Base-by-base conservation (phyloP, 2,888 invertebrate species). In the Erebia aethiops region DNA sequence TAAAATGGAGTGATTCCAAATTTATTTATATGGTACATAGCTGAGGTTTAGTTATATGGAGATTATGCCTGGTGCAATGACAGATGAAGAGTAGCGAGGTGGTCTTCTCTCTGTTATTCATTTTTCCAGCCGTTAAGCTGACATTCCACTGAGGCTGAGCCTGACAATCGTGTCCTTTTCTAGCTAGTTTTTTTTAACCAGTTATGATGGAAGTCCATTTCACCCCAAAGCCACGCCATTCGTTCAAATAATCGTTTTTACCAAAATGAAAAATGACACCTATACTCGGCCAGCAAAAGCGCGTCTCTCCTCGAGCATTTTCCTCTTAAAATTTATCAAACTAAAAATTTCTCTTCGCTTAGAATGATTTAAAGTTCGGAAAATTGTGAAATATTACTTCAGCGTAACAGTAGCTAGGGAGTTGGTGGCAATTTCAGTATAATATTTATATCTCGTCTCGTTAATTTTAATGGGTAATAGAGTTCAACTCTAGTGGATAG, bases 211-310 rank as follows among this genome's bases (percentile, higher is more conserved):
- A 65, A 67, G 56, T 65, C 60, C 46, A 64, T 63, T 54, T 63
- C 18, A 51, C 65, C 66, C 61, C n/a, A 61, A 66, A 72, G 69
- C 66, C 66, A 69, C n/a, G 57, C 54, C 43, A 69, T 72, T 69
- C 69, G 65, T 69, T 67, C 62, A 62, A 63, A 73, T 71, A 71
- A 69, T 62, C 69, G 61, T 56, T 72, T 62, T 69, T 66, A 66
- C 57, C 26, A 26, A 69, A 72, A 63, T 69, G 66, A 69, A 66
- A 73, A 69, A 73, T 69, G 62, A 71, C 63, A 73, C 66, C 61
- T 67, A 58, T 52, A 51, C 66, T 66, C 21, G 51, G n/a, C 52
- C 58, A 58, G 67, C 62, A 57, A 67, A 58, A 61, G 26, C 35
- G 52, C 14, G 46, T 57, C 58, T 51, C 21, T 57, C 58, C 60